These are phyloP conservation scores for Empis livida DNA, from an alignment of 2,888 invertebrate genomes.

Conservation along the genomic window DNA sequence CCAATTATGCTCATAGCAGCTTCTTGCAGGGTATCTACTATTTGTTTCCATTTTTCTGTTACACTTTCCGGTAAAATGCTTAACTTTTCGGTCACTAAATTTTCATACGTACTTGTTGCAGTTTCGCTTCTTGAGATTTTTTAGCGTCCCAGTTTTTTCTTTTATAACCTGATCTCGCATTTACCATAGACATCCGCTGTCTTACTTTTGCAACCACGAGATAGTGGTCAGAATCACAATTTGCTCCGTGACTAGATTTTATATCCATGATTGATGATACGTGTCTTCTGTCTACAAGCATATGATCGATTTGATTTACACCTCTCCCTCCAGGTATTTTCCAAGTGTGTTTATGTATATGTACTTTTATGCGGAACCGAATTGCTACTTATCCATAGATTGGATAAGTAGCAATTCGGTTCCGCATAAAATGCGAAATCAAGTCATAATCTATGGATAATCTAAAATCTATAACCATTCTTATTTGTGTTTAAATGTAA, in stretches of 20 bases:
- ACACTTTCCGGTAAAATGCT: too few relatives aligned
- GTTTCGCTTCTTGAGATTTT: too few relatives aligned
- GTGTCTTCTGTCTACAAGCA: neutral
- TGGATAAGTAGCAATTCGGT: neutral
- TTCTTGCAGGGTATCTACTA: too few relatives aligned
- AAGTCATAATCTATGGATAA: too few relatives aligned
- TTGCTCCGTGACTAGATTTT: neutral
- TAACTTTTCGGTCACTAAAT: too few relatives aligned
- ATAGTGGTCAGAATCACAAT: neutral
- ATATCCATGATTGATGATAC: neutral
- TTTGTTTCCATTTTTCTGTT: too few relatives aligned
- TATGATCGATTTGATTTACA: neutral
- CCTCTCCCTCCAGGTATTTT: neutral
- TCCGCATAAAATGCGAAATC: too few relatives aligned
- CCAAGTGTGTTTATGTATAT: neutral
- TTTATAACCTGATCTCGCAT: neutral
- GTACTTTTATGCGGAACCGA: neutral
- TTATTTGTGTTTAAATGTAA: neutral
- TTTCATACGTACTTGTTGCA: too few relatives aligned
- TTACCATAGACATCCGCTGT: neutral
- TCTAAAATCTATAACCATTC: neutral
- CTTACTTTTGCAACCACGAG: neutral
- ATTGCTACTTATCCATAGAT: neutral
- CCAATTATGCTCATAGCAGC: too few relatives aligned
- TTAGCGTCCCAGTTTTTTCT: neutral